Evolutionary conservation across 2,797 vertebrate genomes (phyloP).

Genomic region (Hephaestus fuliginosus): DNA sequence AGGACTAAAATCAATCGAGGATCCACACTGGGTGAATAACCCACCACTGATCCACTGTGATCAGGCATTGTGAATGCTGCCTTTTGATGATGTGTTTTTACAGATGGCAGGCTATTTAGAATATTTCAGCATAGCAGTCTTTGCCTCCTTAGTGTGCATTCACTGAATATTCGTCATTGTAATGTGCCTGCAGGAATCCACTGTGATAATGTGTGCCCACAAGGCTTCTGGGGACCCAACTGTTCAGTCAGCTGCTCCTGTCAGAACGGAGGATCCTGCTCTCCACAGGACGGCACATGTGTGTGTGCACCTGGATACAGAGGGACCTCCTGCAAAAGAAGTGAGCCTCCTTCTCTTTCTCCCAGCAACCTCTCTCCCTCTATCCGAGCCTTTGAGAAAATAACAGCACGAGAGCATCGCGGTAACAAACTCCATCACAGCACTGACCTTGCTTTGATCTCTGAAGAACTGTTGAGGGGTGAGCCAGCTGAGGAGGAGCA

Average conservation of each 20-base stretch:
- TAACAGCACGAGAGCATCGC: background rate
- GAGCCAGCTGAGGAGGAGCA: slow-evolving; percentile 62
- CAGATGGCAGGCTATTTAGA: slow-evolving; percentile 54
- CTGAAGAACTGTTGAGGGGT: slow-evolving; percentile 65
- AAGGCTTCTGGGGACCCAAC: slow-evolving; percentile 97
- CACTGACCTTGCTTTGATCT: slow-evolving; percentile 77
- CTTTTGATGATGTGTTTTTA: slow-evolving; percentile 57
- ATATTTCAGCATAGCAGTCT: slow-evolving; percentile 50
- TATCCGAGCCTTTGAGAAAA: slow-evolving; percentile 29
- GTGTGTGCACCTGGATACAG: slow-evolving; percentile 96
- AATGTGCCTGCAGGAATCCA: slow-evolving; percentile 89
- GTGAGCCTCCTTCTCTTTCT: slow-evolving; percentile 83
- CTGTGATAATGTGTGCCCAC: slow-evolving; percentile 93
- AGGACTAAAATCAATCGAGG: slow-evolving; percentile 60
- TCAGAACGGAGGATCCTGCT: slow-evolving; percentile 96
- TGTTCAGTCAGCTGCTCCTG: slow-evolving; percentile 97
- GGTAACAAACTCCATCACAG: slow-evolving; percentile 44
- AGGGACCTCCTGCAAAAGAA: slow-evolving; percentile 96
- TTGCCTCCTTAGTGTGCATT: slow-evolving; percentile 49
- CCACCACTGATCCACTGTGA: slow-evolving; percentile 54
- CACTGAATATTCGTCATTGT: slow-evolving; percentile 63
- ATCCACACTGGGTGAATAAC: slow-evolving; percentile 53
- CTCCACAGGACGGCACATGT: slow-evolving; percentile 94
- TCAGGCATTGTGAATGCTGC: slow-evolving; percentile 46
- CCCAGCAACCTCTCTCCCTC: slow-evolving; percentile 3